These are phyloP conservation scores for Dorcus parallelipipedus DNA, from an alignment of 2,888 invertebrate genomes.

Conservation along the genomic window DNA sequence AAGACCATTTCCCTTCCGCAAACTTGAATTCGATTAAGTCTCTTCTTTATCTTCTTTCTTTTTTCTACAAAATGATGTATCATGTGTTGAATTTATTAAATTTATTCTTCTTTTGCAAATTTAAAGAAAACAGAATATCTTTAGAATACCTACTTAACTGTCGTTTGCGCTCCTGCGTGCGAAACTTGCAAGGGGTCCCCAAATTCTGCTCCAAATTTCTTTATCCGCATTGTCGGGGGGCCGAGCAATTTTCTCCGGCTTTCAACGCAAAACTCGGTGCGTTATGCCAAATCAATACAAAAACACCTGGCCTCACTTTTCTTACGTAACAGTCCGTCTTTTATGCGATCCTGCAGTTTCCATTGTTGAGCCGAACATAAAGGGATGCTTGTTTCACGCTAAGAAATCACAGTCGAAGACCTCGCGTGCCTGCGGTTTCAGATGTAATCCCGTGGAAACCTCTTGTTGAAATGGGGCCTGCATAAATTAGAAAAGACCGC, in stretches of 20 bases:
- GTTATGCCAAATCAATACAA: conserved; percentile 43
- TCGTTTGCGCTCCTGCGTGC: background rate
- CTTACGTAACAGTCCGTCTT: conserved; percentile 41
- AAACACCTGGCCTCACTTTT: conserved; percentile 43
- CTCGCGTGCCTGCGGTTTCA: conserved; percentile 10
- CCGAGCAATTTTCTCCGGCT: conserved; percentile 32
- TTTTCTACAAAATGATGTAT: too few relatives aligned
- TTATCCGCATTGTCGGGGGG: conserved; percentile 27
- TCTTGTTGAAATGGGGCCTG: conserved; percentile 24
- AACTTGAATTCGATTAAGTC: too few relatives aligned
- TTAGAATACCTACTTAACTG: background rate
- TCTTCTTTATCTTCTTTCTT: too few relatives aligned
- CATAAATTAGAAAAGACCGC: conserved; percentile 32
- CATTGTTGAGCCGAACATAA: conserved; percentile 31
- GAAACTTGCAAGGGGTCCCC: conserved; percentile 1
- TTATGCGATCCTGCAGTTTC: conserved; percentile 31
- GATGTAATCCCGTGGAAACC: conserved; percentile 15
- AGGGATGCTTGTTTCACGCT: conserved; percentile 33
- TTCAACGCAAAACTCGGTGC: conserved; percentile 38
- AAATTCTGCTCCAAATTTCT: conserved; percentile 34
- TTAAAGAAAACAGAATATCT: background rate
- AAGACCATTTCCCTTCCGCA: too few relatives aligned
- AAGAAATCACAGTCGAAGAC: conserved; percentile 20
- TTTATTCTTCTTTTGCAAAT: background rate
- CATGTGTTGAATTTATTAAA: too few relatives aligned